Conservation (phyloP, 2,888 invertebrate genomes). For the Anticlea derivata region DNA sequence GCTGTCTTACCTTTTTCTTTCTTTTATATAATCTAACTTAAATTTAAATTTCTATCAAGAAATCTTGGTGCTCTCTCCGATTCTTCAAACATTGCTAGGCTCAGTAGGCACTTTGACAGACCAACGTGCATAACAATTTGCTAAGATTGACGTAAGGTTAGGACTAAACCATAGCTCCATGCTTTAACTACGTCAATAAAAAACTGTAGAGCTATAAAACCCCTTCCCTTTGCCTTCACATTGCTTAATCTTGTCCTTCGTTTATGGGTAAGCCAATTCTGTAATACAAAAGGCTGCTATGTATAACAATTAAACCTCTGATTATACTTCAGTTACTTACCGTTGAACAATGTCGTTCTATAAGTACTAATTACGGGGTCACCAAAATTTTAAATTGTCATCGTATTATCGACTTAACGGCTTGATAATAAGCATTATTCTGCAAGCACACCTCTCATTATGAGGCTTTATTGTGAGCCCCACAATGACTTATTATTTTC, state of each 20-base stretch:
- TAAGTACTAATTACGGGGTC: slow-evolving; percentile 27
- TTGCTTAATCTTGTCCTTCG: slow-evolving; percentile 17
- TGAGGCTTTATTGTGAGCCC: slow-evolving; percentile 20
- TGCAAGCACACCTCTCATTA: slow-evolving; percentile 4
- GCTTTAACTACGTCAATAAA: too few species aligned
- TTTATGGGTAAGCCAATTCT: slow-evolving; percentile 13
- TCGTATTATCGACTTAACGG: slow-evolving; percentile 19
- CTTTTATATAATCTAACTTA: too few species aligned
- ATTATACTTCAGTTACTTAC: slow-evolving; percentile 23
- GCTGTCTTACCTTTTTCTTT: too few species aligned
- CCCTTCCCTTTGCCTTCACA: slow-evolving; percentile 4
- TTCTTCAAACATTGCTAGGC: too few species aligned
- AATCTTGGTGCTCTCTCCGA: too few species aligned
- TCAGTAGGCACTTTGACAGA: too few species aligned
- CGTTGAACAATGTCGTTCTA: slow-evolving; percentile 55
- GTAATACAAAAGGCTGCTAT: slow-evolving; percentile 21
- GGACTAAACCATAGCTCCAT: too few species aligned
- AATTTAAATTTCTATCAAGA: too few species aligned
- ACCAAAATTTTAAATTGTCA: slow-evolving; percentile 14
- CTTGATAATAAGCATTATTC: slow-evolving; percentile 14
- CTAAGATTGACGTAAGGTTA: too few species aligned
- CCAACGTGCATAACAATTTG: too few species aligned
- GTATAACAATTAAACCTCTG: slow-evolving; percentile 34
- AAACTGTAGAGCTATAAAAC: slow-evolving; percentile 8
- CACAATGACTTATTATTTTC: slow-evolving; percentile 76